phyloP scores from a whole-genome alignment of 2,888 invertebrate genomes.

The Noctua comes region DNA sequence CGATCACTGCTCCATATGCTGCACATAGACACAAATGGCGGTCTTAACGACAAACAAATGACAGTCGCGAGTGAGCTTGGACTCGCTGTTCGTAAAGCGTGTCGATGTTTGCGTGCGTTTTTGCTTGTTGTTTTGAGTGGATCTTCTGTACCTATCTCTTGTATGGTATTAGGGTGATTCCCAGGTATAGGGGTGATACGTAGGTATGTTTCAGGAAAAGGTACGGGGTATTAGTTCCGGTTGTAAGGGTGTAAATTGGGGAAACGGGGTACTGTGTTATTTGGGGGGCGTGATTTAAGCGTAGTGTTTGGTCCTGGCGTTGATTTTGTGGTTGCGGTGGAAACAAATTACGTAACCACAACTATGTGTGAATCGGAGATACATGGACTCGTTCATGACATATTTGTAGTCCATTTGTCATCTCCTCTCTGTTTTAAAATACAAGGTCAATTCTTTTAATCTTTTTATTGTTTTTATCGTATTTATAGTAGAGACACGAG shows the following conservation, averaged over 20 bases:
- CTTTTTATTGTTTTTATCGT: neutral
- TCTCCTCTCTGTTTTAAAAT: neutral
- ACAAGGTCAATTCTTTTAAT: neutral
- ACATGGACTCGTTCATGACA: neutral
- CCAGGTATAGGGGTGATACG: constrained; percentile 15
- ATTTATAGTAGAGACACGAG: neutral
- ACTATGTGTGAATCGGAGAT: neutral
- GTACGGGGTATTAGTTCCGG: constrained; percentile 47
- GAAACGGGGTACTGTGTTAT: constrained; percentile 33
- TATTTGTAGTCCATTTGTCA: neutral
- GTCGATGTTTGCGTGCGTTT: neutral
- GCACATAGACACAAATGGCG: neutral
- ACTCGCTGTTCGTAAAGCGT: neutral
- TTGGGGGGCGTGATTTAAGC: constrained; percentile 22
- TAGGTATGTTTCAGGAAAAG: constrained; percentile 40
- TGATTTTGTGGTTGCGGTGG: neutral
- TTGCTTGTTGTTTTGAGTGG: neutral
- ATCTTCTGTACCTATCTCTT: constrained; percentile 12
- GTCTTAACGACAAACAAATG: neutral
- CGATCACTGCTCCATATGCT: neutral
- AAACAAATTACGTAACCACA: neutral
- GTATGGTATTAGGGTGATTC: constrained; percentile 2
- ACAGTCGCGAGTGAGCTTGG: neutral
- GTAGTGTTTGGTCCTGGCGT: neutral
- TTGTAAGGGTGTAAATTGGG: constrained; percentile 55